phyloP scores from a whole-genome alignment of 2,113 vertebrate genomes.

The Tupaia tana region DNA sequence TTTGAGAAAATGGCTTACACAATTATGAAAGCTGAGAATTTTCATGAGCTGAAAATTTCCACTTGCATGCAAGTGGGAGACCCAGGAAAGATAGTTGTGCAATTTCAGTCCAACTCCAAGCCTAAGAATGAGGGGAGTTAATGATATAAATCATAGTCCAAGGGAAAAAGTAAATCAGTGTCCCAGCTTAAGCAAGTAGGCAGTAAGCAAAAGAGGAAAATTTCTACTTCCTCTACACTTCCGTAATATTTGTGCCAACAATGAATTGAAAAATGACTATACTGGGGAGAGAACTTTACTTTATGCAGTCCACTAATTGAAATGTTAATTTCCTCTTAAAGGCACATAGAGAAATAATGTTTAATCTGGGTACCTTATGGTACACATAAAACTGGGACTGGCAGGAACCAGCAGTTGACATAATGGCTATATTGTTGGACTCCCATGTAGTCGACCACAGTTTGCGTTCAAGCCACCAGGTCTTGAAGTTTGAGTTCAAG shows the following conservation, averaged over 20 bases:
- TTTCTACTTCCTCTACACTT: too few relatives aligned
- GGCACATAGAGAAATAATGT: neutral
- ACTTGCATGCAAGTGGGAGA: neutral
- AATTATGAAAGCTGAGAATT: neutral
- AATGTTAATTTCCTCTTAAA: neutral
- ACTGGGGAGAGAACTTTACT: neutral
- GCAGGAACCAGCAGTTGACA: too few relatives aligned
- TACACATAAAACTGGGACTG: too few relatives aligned
- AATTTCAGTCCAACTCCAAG: neutral
- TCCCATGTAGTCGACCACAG: too few relatives aligned
- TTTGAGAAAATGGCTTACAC: too few relatives aligned
- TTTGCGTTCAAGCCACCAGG: too few relatives aligned
- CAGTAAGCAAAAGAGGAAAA: neutral
- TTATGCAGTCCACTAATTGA: neutral
- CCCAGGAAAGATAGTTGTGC: neutral
- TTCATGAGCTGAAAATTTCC: neutral
- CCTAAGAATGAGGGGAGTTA: neutral
- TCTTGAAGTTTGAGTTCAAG: too few relatives aligned
- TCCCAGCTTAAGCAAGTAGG: neutral
- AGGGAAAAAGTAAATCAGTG: neutral
- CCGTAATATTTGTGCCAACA: neutral
- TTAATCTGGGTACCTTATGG: neutral
- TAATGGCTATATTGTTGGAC: too few relatives aligned
- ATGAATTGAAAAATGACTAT: neutral
- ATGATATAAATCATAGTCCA: neutral